Percentiles rank a stretch among this genome's conserved stretches.
These are phyloP conservation scores for Osmerus mordax DNA, from an alignment of 2,113 vertebrate genomes.

Conservation along the genomic window DNA sequence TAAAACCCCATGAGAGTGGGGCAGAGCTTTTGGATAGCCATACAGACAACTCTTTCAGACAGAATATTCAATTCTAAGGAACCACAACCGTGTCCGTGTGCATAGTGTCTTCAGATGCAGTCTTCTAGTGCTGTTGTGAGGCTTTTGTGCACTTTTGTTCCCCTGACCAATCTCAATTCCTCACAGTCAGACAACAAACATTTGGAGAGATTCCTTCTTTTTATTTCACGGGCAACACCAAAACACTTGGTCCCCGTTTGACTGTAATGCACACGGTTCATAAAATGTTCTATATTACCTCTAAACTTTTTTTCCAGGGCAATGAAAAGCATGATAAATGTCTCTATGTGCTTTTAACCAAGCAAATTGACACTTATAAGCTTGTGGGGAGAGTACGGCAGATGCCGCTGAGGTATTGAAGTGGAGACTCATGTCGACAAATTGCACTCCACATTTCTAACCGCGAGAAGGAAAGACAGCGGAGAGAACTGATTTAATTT, in stretches of 20 bases:
- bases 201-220: constrained; percentile 39
- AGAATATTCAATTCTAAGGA: too few species aligned
- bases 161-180: constrained; percentile 63
- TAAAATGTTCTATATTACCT: constrained; percentile 32
- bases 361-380: constrained; percentile 64
- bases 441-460: constrained; percentile 56
- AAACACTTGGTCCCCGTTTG: constrained; percentile 32
- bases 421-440: constrained; percentile 42
- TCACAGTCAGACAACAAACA: constrained; percentile 59
- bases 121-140: constrained; percentile 30
- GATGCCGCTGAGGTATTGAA: constrained; percentile 52
- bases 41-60: constrained; percentile 14
- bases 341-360: constrained; percentile 55
- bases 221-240: constrained; percentile 10
- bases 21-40: constrained; percentile 16
- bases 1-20: constrained; percentile 29
- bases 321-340: constrained; percentile 59
- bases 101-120: not conserved
- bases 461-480: constrained; percentile 26
- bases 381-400: constrained; percentile 49
- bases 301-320: constrained; percentile 49
- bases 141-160: not conserved
- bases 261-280: constrained; percentile 37
- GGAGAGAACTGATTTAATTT: constrained; percentile 51
- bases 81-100: too few species aligned